phyloP scores from a whole-genome alignment of 2,797 vertebrate species.

The Momotus momota region DNA sequence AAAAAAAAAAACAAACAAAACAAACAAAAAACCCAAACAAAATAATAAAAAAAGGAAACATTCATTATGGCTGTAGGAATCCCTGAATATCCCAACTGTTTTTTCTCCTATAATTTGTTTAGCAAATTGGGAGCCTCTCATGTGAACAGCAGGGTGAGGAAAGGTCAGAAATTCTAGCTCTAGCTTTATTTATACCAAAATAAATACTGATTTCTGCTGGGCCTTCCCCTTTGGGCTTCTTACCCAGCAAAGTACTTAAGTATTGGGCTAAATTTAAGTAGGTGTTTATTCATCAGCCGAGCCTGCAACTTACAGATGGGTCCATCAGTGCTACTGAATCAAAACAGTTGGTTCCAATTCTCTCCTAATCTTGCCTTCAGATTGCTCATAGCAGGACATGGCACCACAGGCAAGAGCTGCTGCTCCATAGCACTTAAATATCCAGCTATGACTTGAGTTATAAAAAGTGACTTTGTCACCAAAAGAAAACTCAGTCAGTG shows the following conservation, averaged over 20 bases:
- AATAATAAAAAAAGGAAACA: not conserved
- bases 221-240: not conserved
- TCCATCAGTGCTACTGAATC: not conserved
- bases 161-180: not conserved
- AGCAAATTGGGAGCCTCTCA: not conserved
- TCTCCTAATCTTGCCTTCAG: constrained; percentile 27
- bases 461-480: not conserved
- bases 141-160: not conserved
- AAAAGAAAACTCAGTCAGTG: not conserved
- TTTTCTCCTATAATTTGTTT: not conserved
- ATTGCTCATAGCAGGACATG: constrained; percentile 10
- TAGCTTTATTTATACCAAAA: not conserved
- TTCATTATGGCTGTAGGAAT: not conserved
- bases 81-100: not conserved
- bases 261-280: constrained; percentile 9
- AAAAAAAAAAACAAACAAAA: not conserved
- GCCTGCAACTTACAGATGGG: constrained; percentile 19
- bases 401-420: not conserved
- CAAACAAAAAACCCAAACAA: no score
- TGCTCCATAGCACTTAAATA: not conserved
- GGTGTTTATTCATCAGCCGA: constrained; percentile 42
- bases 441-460: not conserved
- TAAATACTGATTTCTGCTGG: not conserved
- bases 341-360: constrained; percentile 42
- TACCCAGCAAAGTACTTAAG: not conserved